Conservation (phyloP, 2,888 invertebrate genomes). For the Selenia dentaria region DNA sequence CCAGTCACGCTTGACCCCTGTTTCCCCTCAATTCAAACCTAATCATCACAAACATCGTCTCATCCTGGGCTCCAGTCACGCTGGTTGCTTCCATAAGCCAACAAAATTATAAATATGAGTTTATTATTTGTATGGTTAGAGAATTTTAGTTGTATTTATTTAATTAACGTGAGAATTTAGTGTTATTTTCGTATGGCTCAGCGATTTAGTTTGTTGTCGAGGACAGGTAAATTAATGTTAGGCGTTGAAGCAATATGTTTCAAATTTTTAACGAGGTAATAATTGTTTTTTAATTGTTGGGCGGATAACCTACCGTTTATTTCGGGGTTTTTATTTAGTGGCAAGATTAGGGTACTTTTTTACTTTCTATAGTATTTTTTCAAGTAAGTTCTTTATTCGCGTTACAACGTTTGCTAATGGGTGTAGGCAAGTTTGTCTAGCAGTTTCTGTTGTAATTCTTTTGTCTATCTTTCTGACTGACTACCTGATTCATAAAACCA, state of each 20-base stretch:
- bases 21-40: slow-evolving; percentile 17
- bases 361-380: too few relatives aligned
- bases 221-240: slow-evolving; percentile 9
- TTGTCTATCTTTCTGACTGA: too few relatives aligned
- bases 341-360: too few relatives aligned
- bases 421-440: too few relatives aligned
- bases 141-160: slow-evolving; percentile 30
- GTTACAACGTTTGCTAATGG: too few relatives aligned
- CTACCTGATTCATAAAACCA: too few relatives aligned
- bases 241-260: not conserved
- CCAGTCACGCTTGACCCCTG: slow-evolving; percentile 33
- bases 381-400: too few relatives aligned
- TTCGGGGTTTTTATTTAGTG: too few relatives aligned
- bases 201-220: slow-evolving; percentile 8
- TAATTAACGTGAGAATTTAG: slow-evolving; percentile 45
- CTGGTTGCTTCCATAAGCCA: slow-evolving; percentile 26
- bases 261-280: not conserved
- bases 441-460: too few relatives aligned
- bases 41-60: slow-evolving; percentile 16
- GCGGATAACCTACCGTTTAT: too few relatives aligned
- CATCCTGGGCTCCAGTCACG: slow-evolving; percentile 21
- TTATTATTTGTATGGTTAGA: slow-evolving; percentile 36
- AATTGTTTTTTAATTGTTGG: too few relatives aligned
- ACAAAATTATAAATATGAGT: slow-evolving; percentile 41
- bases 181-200: slow-evolving; percentile 7